A percentile compares a stretch with the other conserved stretches of the same genome.
Conservation (phyloP, 2,797 vertebrate genomes). For the Halcyon leucocephala region DNA sequence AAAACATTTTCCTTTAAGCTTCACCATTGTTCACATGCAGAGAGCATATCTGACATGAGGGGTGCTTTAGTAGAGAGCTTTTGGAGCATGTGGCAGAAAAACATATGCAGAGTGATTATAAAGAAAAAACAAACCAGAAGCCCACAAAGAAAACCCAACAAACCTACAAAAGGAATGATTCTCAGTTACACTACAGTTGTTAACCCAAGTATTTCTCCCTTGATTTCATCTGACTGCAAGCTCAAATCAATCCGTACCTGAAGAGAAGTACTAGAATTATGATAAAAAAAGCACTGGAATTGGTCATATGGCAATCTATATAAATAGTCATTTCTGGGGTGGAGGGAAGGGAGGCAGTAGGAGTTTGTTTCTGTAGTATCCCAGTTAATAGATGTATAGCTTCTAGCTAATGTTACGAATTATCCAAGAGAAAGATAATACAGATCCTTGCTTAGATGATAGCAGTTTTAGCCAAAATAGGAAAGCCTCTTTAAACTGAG, state of each 20-base stretch:
- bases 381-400: background rate
- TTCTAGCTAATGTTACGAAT: background rate
- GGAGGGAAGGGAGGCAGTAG: background rate
- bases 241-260: too few species aligned
- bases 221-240: background rate
- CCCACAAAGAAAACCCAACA: background rate
- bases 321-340: background rate
- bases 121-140: background rate
- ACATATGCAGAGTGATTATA: background rate
- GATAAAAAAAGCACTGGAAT: background rate
- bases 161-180: background rate
- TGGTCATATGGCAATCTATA: background rate
- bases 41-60: background rate
- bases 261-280: background rate
- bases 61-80: background rate
- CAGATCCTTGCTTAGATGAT: background rate
- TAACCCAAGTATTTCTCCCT: background rate
- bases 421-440: background rate
- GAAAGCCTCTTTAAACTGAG: background rate
- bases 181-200: background rate
- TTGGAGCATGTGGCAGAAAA: background rate
- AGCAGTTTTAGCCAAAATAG: background rate
- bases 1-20: constrained; percentile 1
- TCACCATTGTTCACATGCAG: background rate
- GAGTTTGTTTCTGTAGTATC: background rate